A percentile compares a stretch with the other conserved stretches of the same genome.
Evolutionary conservation across 1,140 invertebrate species (phyloP).

Genomic region (Apolygus lucorum): DNA sequence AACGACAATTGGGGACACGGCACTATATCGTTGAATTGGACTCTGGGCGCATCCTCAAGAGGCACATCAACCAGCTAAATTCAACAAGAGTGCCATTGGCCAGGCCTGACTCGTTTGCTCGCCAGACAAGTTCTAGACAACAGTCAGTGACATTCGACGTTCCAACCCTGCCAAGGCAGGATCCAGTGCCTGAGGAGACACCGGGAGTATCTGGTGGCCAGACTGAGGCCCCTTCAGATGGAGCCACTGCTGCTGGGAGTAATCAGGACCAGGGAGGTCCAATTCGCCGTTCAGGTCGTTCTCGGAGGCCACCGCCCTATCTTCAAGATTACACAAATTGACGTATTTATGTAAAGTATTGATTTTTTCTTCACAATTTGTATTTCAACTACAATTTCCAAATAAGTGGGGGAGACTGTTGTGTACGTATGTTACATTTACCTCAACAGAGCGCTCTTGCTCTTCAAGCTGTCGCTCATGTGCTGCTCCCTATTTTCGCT

Average conservation of each 20-base stretch:
- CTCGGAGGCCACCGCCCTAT: neutral
- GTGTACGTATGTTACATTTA: no score
- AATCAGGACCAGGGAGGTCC: no score
- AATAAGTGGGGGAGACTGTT: no score
- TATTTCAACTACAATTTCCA: no score
- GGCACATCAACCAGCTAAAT: slow-evolving; percentile 1
- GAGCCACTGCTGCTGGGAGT: no score
- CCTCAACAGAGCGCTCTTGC: no score
- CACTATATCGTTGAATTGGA: neutral
- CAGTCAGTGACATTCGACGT: no score
- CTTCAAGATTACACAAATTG: neutral
- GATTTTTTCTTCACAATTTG: no score
- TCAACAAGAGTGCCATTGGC: neutral
- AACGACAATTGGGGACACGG: neutral
- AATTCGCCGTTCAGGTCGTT: neutral
- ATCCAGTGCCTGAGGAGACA: neutral
- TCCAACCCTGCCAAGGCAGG: neutral
- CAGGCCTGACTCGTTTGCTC: neutral
- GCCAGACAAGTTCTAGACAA: neutral
- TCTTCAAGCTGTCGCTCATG: no score
- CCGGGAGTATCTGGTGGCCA: neutral
- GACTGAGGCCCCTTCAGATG: no score
- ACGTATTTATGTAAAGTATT: no score
- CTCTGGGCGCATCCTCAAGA: neutral
- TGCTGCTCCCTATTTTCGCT: no score